Conservation (phyloP, 2,797 vertebrate genomes). For the Tenualosa ilisha region DNA sequence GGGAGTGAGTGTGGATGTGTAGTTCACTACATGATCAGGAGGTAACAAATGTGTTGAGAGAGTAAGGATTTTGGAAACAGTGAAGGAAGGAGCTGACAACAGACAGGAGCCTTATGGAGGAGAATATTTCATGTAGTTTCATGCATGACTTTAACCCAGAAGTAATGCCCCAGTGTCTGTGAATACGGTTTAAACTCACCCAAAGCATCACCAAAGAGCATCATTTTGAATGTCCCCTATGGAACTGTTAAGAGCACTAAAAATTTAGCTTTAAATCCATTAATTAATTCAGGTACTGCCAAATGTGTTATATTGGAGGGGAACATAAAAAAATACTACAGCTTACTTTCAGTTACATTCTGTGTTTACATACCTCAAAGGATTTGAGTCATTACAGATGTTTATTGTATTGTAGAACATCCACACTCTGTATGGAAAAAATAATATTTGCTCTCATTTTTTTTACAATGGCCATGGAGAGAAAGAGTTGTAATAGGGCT, state of each 20-base stretch:
- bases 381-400: background rate
- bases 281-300: slow-evolving; percentile 7
- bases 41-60: slow-evolving; percentile 26
- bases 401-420: background rate
- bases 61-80: slow-evolving; percentile 26
- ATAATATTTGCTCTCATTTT: background rate
- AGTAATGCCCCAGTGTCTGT: background rate
- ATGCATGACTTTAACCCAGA: background rate
- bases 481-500: slow-evolving; percentile 43
- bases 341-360: background rate
- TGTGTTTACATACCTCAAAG: slow-evolving; percentile 8
- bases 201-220: background rate
- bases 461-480: slow-evolving; percentile 60
- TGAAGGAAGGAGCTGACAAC: background rate
- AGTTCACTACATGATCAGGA: slow-evolving; percentile 29
- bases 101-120: background rate
- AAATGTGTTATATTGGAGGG: background rate
- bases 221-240: background rate
- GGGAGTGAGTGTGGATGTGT: slow-evolving; percentile 52
- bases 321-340: background rate
- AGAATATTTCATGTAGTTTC: background rate
- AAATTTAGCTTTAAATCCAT: background rate
- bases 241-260: background rate
- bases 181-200: background rate
- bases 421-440: background rate